Base-by-base conservation (phyloP, 2,888 invertebrate species). In the Argyra leucocephala region DNA sequence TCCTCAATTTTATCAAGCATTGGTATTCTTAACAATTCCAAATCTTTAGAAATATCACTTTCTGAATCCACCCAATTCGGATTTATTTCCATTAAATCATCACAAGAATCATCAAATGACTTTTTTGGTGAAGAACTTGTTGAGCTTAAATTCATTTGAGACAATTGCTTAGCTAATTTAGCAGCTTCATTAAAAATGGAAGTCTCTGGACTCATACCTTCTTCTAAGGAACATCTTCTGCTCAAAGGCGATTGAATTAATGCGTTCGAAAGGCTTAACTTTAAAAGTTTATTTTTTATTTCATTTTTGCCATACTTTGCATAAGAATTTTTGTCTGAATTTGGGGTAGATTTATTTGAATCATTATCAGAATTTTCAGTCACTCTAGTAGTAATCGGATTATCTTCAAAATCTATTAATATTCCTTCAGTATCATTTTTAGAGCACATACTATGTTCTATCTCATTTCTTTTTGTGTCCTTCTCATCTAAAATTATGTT, bases 11-110 rank as follows among this genome's bases (percentile, higher is more conserved):
- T 37, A 9, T 9, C 24, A 3, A 74, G 64, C 63, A 74, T 73
- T 1, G 74, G 74, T 37, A 74, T 74, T 61, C 68, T 71, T 31
- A 74, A 62, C 70, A 72, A 70, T 69, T 74, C 73, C 26, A 74
- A 67, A 63, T 74, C 74, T 5, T 71, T 72, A 18, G 48, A 48
- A 3, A 10, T 61, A 21, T 61, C 61, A 31, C 74, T 72, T 37
- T 72, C 72, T 24, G 72, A 71, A 62, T 74, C 71, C 6, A 71
- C 57, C 66, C 70, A 69, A 59, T 70, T 70, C 0, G 70, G 70
- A 24, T 67, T 68, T 6, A 64, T 66, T 1, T 67, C 64, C 64
- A 71, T 68, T 6, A 72, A 59, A 68, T 74, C 74, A 63, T 74
- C 74, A 36, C 66, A 71, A 4, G 71, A 71, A 60, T 71, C 71